Evolutionary conservation across 1,140 invertebrate genomes (phyloP).

Genomic region (Bombus soroeensis): DNA sequence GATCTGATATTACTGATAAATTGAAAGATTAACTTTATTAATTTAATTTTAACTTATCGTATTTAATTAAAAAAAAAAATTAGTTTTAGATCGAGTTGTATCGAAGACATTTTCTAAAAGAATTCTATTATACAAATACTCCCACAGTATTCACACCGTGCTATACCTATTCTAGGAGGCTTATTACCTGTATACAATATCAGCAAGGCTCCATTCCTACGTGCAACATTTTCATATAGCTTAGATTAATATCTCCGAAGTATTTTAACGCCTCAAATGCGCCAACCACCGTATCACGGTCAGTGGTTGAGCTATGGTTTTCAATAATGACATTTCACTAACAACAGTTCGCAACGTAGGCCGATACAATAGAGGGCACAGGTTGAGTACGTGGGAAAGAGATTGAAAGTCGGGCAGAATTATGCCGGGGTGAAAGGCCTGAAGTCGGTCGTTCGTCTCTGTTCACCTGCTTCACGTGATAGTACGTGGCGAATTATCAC

Average conservation of each 20-base stretch:
- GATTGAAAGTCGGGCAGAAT: slow-evolving; percentile 71
- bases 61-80: no score
- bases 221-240: not conserved
- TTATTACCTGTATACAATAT: no score
- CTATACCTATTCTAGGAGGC: not conserved
- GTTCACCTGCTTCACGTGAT: slow-evolving; percentile 61
- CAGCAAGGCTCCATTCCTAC: not conserved
- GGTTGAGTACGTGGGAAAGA: slow-evolving; percentile 69
- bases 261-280: not conserved
- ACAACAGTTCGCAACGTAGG: slow-evolving; percentile 5
- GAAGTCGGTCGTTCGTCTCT: slow-evolving; percentile 66
- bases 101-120: no score
- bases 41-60: no score
- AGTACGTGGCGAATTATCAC: slow-evolving; percentile 56
- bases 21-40: no score
- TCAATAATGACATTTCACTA: slow-evolving; percentile 33
- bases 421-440: slow-evolving; percentile 72
- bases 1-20: no score
- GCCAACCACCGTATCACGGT: no score
- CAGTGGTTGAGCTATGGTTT: not conserved
- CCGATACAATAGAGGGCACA: slow-evolving; percentile 53
- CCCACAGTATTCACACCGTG: not conserved
- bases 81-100: no score
- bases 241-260: not conserved
- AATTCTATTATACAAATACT: no score